These are phyloP conservation scores for Ceriagrion tenellum DNA, from an alignment of 2,888 invertebrate species.

Conservation along the genomic window DNA sequence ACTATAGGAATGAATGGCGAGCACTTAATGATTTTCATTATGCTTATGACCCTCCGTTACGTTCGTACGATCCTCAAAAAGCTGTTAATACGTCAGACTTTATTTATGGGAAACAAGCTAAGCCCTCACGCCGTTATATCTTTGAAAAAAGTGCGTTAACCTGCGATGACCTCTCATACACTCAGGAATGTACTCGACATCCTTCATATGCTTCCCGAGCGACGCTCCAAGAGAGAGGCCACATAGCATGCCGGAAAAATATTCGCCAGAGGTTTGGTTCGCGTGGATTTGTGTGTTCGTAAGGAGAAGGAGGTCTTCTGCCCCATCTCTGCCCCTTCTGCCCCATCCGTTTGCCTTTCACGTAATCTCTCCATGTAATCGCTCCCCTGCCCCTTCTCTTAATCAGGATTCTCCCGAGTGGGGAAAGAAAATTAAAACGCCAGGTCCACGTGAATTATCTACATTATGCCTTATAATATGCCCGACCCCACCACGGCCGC, in stretches of 20 bases:
- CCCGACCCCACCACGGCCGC: neutral
- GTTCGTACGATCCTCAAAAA: no score
- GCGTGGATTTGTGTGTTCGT: neutral
- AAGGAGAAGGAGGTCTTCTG: neutral
- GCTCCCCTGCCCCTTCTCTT: neutral
- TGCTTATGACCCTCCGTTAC: no score
- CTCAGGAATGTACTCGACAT: neutral
- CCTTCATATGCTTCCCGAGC: neutral
- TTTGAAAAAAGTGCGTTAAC: no score
- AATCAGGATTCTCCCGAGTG: neutral
- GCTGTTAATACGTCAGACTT: no score
- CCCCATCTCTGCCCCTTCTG: no score
- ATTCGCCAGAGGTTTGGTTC: neutral
- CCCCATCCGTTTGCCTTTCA: no score
- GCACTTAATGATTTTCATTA: no score
- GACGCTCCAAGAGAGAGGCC: neutral
- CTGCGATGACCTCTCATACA: no score
- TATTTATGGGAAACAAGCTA: no score
- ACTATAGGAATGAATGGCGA: no score
- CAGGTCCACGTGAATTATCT: constrained; percentile 5
- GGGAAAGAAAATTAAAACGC: constrained; percentile 38
- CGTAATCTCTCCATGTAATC: neutral
- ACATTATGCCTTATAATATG: constrained; percentile 14
- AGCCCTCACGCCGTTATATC: no score
- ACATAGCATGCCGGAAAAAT: neutral